Evolutionary conservation across 2,113 vertebrate species (phyloP), one percentile per base, ranked within the genome.

Genomic region (Stigmatopora nigra): DNA sequence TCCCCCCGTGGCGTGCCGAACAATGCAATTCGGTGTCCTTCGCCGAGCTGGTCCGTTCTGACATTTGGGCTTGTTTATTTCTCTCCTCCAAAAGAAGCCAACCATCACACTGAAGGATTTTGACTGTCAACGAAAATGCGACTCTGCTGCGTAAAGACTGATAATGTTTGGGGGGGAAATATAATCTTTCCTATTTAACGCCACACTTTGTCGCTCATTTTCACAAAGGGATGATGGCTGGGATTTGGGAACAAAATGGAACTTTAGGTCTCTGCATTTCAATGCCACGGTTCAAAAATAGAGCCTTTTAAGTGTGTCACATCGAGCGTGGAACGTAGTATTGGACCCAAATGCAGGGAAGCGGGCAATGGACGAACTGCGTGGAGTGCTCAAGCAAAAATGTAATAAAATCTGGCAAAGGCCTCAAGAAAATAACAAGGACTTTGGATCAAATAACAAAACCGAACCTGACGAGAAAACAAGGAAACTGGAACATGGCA

Each of bases 31-130:
- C 78, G 80, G 73, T 87, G 89, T 87, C 89, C 89, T 90, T 90
- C 88, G 89, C 77, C 71, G 80, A 80, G 67, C 64, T 82, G 87
- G 86, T 89, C 78, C 70, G 73, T 73, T 77, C 78, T 88, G 89
- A 88, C 86, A 89, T 90, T 89, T 86, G 83, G 82, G 78, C 68
- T 78, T 83, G 81, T 88, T 82, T 88, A 84, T 81, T 82, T 84
- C 65, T 67, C 72, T 68, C 70, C 77, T 77, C 74, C 78, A 88
- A 84, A 78, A 78, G 67, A 77, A 59, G 61, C 65, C 20, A 81
- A 67, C 70, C 17, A 35, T 65, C 72, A 78, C 72, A 76, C 58
- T 1, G 2, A 63, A 73, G 80, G 76, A 86, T 82, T 82, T 82
- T 81, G 64, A 70, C 67, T 56, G 66, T 73, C 75, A 75, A 78